Conservation (phyloP, 1,140 invertebrate genomes). For the Mamestra configurata region DNA sequence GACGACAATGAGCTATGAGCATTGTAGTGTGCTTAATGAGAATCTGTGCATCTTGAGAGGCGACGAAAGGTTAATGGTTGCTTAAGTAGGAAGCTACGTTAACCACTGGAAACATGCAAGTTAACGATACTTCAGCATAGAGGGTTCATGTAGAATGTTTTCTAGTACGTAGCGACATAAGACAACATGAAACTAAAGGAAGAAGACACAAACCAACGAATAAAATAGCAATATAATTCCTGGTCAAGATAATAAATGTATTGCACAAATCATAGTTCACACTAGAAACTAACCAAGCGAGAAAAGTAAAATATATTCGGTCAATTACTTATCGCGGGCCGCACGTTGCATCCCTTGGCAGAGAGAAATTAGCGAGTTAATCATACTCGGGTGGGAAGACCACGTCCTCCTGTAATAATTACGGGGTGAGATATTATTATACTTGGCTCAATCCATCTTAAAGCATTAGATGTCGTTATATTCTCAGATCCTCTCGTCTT, state of each 20-base stretch:
- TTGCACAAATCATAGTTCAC: neutral
- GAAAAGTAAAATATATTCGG: neutral
- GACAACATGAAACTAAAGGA: no score
- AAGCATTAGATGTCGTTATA: neutral
- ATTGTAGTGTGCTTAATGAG: slow-evolving; percentile 1
- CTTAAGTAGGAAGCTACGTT: neutral
- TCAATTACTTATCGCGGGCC: slow-evolving; percentile 16
- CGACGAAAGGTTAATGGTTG: neutral
- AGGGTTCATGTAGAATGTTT: no score
- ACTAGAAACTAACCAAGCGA: slow-evolving; percentile 2
- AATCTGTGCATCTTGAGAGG: neutral
- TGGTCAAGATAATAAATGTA: neutral
- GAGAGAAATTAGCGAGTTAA: slow-evolving; percentile 36
- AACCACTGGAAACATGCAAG: neutral
- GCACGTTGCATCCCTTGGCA: slow-evolving; percentile 7
- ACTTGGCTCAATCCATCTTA: neutral
- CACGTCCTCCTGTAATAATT: neutral
- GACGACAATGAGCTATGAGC: neutral
- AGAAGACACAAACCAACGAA: neutral
- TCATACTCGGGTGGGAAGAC: slow-evolving; percentile 1
- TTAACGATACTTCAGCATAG: no score
- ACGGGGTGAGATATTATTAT: neutral
- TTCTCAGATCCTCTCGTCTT: neutral
- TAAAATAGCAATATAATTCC: neutral
- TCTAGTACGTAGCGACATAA: no score